These are phyloP conservation scores for Scatophagus argus DNA, from an alignment of 2,113 vertebrate species.

Conservation along the genomic window DNA sequence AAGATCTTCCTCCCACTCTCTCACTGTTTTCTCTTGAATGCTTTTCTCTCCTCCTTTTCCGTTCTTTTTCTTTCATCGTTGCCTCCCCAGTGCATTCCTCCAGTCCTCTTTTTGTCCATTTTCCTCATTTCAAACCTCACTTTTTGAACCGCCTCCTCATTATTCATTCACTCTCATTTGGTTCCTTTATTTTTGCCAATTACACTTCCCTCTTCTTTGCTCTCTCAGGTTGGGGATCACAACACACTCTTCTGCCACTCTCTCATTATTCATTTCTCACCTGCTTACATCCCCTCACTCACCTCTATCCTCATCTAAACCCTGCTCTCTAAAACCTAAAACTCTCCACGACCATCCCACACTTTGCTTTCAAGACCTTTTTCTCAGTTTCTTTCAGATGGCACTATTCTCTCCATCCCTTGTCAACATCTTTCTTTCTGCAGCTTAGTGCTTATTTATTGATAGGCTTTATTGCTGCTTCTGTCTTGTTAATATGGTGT, in stretches of 20 bases:
- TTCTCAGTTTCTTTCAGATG: slow-evolving; percentile 17
- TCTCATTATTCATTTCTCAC: slow-evolving; percentile 6
- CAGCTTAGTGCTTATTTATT: slow-evolving; percentile 59
- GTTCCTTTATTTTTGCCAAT: background rate
- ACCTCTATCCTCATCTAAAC: background rate
- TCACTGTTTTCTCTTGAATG: slow-evolving; percentile 7
- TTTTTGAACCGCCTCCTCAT: background rate
- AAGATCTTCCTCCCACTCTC: slow-evolving; percentile 61
- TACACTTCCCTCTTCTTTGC: background rate
- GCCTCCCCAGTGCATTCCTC: background rate
- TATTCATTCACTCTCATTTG: background rate
- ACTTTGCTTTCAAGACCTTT: slow-evolving; percentile 19
- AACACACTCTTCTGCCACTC: background rate
- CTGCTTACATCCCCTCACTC: background rate
- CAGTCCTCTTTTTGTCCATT: background rate
- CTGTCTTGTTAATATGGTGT: slow-evolving; percentile 52
- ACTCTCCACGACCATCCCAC: slow-evolving; percentile 1
- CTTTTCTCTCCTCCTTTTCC: slow-evolving; percentile 6
- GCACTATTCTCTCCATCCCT: slow-evolving; percentile 27
- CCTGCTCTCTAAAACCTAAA: background rate
- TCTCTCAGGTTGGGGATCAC: too few relatives aligned
- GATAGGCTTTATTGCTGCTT: slow-evolving; percentile 38
- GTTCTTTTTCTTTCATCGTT: slow-evolving; percentile 18
- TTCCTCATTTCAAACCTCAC: background rate
- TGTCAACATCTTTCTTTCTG: slow-evolving; percentile 38